A percentile compares a stretch with the other conserved stretches of the same genome.
phyloP scores from a whole-genome alignment of 1,140 invertebrate genomes.

The Saccostrea echinata region DNA sequence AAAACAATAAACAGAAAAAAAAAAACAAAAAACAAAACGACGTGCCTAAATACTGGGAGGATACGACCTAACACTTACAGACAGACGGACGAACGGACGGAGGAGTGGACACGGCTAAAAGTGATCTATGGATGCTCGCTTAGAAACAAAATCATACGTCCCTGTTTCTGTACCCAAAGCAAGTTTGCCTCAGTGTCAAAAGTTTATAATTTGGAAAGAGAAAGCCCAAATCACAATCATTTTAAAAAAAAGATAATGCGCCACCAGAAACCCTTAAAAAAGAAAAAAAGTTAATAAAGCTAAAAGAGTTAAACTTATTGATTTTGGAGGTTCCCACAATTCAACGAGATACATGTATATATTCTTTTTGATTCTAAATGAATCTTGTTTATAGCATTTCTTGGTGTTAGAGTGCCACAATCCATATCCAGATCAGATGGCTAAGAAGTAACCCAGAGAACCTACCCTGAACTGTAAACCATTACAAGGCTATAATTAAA shows the following conservation, averaged over 20 bases:
- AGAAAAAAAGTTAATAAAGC: neutral
- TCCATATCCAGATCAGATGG: neutral
- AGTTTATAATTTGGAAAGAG: no score
- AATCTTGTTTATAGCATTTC: no score
- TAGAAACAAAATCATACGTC: no score
- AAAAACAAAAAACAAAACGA: no score
- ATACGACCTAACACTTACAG: no score
- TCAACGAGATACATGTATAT: neutral
- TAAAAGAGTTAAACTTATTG: no score
- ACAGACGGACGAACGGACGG: no score
- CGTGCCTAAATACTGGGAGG: neutral
- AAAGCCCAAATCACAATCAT: neutral
- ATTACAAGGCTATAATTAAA: neutral
- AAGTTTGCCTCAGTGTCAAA: no score
- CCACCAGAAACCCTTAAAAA: neutral
- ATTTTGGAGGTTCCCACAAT: neutral
- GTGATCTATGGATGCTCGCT: no score
- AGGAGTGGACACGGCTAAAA: no score
- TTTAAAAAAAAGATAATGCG: neutral
- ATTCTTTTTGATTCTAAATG: neutral
- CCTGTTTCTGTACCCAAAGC: no score
- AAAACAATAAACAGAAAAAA: no score
- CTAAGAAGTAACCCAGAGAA: neutral
- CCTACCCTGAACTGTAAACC: neutral
- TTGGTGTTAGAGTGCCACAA: neutral